A percentile compares a stretch with the other conserved stretches of the same genome.
Conservation (phyloP, 2,797 vertebrate species). For the Periparus ater region DNA sequence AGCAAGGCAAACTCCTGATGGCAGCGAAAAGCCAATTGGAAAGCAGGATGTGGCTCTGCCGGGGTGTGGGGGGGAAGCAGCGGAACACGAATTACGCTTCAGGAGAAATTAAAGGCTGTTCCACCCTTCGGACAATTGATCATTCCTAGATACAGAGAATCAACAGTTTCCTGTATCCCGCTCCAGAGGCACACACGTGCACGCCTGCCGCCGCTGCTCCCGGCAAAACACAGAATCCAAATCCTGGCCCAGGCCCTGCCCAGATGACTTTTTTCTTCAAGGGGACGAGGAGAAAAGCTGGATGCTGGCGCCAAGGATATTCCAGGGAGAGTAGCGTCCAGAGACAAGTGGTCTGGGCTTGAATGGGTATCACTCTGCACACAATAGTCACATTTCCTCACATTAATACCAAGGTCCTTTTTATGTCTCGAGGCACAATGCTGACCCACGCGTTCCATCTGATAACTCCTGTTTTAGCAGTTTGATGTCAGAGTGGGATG, state of each 20-base stretch:
- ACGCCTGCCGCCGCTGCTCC: not conserved
- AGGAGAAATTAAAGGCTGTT: constrained; percentile 41
- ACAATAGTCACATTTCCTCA: constrained; percentile 76
- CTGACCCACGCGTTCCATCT: constrained; percentile 63
- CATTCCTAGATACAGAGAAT: constrained; percentile 50
- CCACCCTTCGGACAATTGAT: constrained; percentile 63
- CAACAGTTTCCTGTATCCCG: constrained; percentile 60
- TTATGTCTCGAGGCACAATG: constrained; percentile 72
- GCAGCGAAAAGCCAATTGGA: not conserved
- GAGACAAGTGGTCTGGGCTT: constrained; percentile 73
- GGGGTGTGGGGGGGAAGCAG: not conserved
- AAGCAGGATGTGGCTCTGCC: constrained; percentile 33
- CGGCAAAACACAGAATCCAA: not conserved
- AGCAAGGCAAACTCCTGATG: not conserved
- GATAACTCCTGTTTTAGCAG: constrained; percentile 71
- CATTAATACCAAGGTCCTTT: constrained; percentile 69
- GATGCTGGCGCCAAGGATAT: constrained; percentile 71
- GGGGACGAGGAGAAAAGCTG: constrained; percentile 39
- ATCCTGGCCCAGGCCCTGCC: not conserved
- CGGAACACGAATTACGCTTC: constrained; percentile 16
- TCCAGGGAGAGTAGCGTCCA: constrained; percentile 66
- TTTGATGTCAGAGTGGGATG: constrained; percentile 66
- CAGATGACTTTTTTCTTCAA: constrained; percentile 19
- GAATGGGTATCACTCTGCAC: constrained; percentile 62
- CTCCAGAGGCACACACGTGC: constrained; percentile 37